Percentiles rank a stretch among this genome's conserved stretches.
phyloP scores from a whole-genome alignment of 2,113 vertebrate species.

The Serilophus lunatus region DNA sequence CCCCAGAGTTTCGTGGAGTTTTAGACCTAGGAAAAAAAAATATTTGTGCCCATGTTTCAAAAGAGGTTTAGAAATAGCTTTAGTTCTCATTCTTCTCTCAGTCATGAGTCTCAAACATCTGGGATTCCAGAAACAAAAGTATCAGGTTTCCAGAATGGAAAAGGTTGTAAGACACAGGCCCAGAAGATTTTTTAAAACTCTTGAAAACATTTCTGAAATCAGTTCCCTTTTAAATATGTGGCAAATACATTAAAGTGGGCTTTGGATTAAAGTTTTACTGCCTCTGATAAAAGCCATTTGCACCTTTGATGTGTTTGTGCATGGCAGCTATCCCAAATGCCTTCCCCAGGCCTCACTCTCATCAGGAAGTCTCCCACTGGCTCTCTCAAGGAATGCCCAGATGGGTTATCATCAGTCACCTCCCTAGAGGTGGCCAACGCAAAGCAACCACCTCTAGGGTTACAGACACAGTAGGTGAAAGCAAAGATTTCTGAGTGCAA shows the following conservation, averaged over 20 bases:
- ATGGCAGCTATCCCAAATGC: slow-evolving; percentile 51
- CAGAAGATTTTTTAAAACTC: slow-evolving; percentile 51
- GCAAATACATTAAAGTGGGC: slow-evolving; percentile 32
- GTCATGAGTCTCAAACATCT: background rate
- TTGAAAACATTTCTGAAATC: slow-evolving; percentile 30
- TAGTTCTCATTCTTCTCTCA: background rate
- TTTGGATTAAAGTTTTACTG: slow-evolving; percentile 56
- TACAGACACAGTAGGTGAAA: background rate
- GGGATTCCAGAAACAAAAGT: slow-evolving; percentile 32
- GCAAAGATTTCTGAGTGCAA: background rate
- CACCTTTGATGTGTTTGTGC: slow-evolving; percentile 51
- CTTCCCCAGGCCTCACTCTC: background rate
- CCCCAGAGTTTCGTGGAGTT: background rate
- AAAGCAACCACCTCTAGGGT: background rate
- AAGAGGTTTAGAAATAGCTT: background rate
- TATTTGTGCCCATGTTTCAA: background rate
- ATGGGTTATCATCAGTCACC: background rate
- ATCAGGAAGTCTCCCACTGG: slow-evolving; percentile 6
- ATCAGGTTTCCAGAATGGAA: slow-evolving; percentile 23
- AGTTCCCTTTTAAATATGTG: slow-evolving; percentile 30
- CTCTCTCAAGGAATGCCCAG: background rate
- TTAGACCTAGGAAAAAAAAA: background rate
- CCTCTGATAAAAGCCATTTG: slow-evolving; percentile 40
- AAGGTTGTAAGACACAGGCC: background rate
- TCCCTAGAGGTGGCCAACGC: background rate